phyloP scores from a whole-genome alignment of 2,888 invertebrate genomes.

The Leptothorax acervorum region DNA sequence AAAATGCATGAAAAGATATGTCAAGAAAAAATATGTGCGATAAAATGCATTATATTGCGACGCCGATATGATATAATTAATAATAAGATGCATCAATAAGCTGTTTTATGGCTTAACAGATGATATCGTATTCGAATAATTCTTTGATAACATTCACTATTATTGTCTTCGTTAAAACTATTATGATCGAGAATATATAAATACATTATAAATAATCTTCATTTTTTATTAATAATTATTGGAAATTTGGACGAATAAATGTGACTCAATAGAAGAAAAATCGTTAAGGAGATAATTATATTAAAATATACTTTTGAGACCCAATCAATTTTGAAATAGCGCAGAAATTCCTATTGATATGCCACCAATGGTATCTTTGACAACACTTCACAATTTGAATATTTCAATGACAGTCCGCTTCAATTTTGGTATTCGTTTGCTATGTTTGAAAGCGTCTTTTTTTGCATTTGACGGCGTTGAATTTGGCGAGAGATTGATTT shows the following conservation, averaged over 20 bases:
- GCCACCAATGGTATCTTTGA: neutral
- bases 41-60: neutral
- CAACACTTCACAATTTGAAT: conserved; percentile 6
- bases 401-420: conserved; percentile 11
- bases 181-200: neutral
- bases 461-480: conserved; percentile 1
- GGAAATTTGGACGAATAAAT: neutral
- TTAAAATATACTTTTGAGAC: neutral
- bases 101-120: neutral
- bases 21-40: neutral
- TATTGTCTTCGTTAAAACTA: neutral
- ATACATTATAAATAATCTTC: neutral
- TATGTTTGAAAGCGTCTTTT: conserved; percentile 8
- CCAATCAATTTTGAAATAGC: neutral
- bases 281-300: neutral
- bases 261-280: neutral
- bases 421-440: neutral
- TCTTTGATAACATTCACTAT: neutral
- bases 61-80: neutral
- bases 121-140: neutral
- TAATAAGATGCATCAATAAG: neutral
- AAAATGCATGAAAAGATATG: too few species aligned
- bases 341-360: neutral
- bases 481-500: conserved; percentile 40
- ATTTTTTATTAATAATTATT: neutral